Evolutionary conservation across 2,888 invertebrate species (phyloP), one percentile per base, ranked within the genome.

Genomic region (Crocallis elinguaria): DNA sequence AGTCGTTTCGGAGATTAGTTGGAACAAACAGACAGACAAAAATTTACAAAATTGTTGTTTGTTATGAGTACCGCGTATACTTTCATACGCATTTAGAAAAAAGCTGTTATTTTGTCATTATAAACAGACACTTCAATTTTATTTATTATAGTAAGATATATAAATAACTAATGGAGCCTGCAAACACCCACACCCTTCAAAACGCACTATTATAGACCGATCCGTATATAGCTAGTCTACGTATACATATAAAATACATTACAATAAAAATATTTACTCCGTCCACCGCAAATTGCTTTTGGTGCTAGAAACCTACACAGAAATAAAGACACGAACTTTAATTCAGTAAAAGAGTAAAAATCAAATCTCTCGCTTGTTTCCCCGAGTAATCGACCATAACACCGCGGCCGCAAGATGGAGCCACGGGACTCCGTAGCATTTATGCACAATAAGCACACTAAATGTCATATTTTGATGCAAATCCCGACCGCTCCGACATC

Each of bases 381-480:
- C 62, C 67, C 58, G 67, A 62, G 73, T 75, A 76, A 82, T 81
- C 77, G 82, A 71, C 73, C 79, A 78, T 77, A 75, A 78, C 79
- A 69, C 71, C 69, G 71, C 79, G 58, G 72, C 71, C 75, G 71
- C 79, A 75, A 75, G 73, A 69, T 70, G 69, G 65, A 61, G 71
- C 67, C 71, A 69, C 72, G 67, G 66, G 66, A 68, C 69, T 71
- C 70, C 71, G 65, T 68, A 67, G 69, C 73, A 68, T 75, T 80
- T 77, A 79, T 75, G 71, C 73, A 73, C 79, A 79, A 80, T 79
- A 71, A 79, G 70, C 71, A 71, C 71, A 72, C 67, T 75, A 77
- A 81, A 79, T 65, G 79, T 79, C 54, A 78, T 70, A 64, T 73
- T 72, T 78, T 80, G 80, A 79, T 75, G 82, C 82, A 79, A 79